Conservation (phyloP, 2,113 vertebrate species). For the Centrocercus urophasianus region DNA sequence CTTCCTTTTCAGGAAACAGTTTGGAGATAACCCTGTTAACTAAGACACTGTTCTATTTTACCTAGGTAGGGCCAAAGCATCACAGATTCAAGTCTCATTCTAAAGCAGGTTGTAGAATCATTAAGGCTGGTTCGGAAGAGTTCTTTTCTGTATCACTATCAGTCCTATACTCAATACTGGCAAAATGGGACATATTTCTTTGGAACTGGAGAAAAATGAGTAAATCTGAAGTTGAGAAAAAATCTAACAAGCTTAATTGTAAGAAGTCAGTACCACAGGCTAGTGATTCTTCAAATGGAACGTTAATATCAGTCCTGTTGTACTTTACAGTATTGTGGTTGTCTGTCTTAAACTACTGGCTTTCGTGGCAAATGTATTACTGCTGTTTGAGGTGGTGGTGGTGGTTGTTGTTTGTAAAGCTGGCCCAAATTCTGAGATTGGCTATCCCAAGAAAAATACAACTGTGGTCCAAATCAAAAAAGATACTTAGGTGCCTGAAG, state of each 20-base stretch:
- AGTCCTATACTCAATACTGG: background rate
- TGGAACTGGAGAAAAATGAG: background rate
- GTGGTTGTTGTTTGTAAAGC: background rate
- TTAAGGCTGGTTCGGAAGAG: background rate
- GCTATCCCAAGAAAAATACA: background rate
- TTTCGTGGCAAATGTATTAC: background rate
- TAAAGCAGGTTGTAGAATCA: background rate
- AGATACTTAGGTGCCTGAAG: background rate
- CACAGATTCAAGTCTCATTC: background rate
- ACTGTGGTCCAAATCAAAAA: background rate
- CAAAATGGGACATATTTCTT: background rate
- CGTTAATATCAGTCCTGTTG: background rate
- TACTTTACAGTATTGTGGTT: background rate
- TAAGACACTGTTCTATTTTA: background rate
- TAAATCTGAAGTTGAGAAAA: background rate
- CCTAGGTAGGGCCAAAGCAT: background rate
- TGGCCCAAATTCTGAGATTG: background rate
- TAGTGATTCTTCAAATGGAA: background rate
- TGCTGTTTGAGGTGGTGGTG: background rate
- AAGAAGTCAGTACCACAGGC: background rate
- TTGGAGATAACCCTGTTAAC: conserved; percentile 3
- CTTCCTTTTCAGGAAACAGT: background rate
- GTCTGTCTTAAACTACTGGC: background rate
- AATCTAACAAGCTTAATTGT: background rate
- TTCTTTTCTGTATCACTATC: background rate